Evolutionary conservation across 2,113 vertebrate species (phyloP).

Genomic region (Syngnathus scovelli): DNA sequence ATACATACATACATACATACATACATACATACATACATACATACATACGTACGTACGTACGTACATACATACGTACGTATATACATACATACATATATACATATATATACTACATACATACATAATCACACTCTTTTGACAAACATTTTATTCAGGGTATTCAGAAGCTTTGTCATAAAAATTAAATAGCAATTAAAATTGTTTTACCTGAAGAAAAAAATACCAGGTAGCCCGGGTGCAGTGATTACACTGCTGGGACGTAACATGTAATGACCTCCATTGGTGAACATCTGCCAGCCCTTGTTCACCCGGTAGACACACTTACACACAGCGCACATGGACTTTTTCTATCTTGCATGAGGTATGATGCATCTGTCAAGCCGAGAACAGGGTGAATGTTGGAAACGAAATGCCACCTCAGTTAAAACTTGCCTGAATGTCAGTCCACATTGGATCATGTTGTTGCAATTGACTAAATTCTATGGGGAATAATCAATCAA

Average conservation of each 20-base stretch:
- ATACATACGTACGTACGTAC: not conserved
- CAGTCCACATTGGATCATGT: not conserved
- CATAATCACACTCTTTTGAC: constrained; percentile 1
- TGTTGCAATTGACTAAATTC: not conserved
- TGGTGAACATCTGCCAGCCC: constrained; percentile 35
- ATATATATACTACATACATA: constrained; percentile 1
- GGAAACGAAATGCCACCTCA: not conserved
- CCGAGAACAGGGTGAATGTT: not conserved
- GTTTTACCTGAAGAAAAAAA: constrained; percentile 27
- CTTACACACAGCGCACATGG: constrained; percentile 1
- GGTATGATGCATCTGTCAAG: constrained; percentile 1
- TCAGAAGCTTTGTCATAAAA: constrained; percentile 26
- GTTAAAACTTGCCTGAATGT: not conserved
- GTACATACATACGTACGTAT: not conserved
- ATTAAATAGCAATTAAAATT: constrained; percentile 22
- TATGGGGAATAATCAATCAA: not conserved
- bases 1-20: constrained; percentile 2
- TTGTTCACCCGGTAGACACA: constrained; percentile 23
- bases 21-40: not conserved
- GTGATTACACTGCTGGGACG: constrained; percentile 47
- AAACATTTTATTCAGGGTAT: constrained; percentile 12
- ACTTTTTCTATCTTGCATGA: constrained; percentile 2
- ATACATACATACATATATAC: not conserved
- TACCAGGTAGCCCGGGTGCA: constrained; percentile 28
- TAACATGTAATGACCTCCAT: constrained; percentile 41